Evolutionary conservation across 2,113 vertebrate genomes (phyloP).

Genomic region (Oxyura jamaicensis): DNA sequence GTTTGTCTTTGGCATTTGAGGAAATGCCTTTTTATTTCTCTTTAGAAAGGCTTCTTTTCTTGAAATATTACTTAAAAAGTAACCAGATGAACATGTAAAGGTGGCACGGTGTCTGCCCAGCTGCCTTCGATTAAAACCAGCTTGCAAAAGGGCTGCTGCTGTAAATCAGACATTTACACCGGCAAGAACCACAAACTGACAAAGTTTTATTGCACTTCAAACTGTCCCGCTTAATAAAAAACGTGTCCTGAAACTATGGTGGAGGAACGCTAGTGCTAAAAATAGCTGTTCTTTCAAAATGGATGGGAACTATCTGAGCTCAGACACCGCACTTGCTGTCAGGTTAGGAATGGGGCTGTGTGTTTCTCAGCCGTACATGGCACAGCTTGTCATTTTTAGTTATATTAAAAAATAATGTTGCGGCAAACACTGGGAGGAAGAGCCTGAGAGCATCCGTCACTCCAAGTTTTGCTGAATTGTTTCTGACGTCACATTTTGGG

Average conservation of each 20-base stretch:
- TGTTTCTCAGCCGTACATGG: neutral
- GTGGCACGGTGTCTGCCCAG: too few relatives aligned
- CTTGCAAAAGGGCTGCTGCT: neutral
- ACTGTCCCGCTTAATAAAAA: neutral
- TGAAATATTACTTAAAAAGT: neutral
- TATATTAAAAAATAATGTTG: fast-evolving
- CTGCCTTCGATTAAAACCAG: neutral
- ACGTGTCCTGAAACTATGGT: neutral
- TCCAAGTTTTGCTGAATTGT: neutral
- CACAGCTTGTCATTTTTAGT: neutral
- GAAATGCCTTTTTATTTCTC: neutral
- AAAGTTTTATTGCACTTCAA: neutral
- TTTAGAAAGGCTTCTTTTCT: neutral
- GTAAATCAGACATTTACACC: neutral
- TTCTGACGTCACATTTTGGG: fast-evolving
- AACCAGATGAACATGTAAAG: too few relatives aligned
- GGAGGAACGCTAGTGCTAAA: neutral
- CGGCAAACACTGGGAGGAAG: fast-evolving
- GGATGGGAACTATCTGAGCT: neutral
- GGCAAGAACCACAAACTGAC: neutral
- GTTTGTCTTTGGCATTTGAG: neutral
- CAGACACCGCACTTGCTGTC: neutral
- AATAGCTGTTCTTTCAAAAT: neutral
- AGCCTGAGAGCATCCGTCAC: neutral
- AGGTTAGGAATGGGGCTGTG: neutral